Evolutionary conservation across 1,140 invertebrate genomes (phyloP).

Genomic region (Lutraria rhynchaena): DNA sequence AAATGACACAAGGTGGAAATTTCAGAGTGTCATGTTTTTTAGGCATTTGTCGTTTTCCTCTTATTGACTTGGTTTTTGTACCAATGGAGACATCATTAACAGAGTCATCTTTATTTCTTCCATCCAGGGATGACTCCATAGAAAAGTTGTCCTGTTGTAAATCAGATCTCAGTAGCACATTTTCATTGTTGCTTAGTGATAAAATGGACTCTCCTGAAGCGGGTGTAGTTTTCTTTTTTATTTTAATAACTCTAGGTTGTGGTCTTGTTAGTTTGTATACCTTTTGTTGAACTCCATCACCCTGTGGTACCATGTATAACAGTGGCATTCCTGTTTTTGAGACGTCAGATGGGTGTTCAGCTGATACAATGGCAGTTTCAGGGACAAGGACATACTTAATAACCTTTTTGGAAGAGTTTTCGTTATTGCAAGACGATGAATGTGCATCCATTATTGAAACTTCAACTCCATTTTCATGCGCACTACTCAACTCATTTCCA

Average conservation of each 20-base stretch:
- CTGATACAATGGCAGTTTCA: background rate
- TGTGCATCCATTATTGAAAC: too few relatives aligned
- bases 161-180: background rate
- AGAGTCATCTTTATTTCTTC: background rate
- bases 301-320: background rate
- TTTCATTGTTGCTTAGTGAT: background rate
- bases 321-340: background rate
- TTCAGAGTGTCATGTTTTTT: constrained; percentile 42
- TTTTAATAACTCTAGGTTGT: too few relatives aligned
- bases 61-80: background rate
- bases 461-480: too few relatives aligned
- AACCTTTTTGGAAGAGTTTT: background rate
- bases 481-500: too few relatives aligned
- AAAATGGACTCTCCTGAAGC: background rate
- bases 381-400: constrained; percentile 17
- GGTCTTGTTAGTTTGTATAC: too few relatives aligned
- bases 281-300: too few relatives aligned
- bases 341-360: background rate
- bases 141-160: background rate
- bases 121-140: background rate
- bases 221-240: too few relatives aligned
- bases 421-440: too few relatives aligned
- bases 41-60: background rate
- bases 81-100: background rate
- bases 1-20: constrained; percentile 80